Evolutionary conservation across 2,888 invertebrate genomes (phyloP).

Genomic region (Tenodera sinensis): DNA sequence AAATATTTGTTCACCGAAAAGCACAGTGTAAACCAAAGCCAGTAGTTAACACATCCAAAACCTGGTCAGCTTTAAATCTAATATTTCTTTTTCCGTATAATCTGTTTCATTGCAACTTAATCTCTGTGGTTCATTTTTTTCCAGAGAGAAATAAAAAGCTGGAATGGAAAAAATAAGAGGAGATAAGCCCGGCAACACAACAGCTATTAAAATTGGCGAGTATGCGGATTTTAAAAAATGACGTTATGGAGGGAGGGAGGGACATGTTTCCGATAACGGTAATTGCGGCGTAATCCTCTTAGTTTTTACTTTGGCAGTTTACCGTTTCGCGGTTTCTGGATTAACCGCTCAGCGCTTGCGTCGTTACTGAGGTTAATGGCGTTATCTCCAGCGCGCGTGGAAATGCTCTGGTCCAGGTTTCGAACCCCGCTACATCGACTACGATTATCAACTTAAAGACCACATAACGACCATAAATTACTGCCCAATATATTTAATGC

Average conservation of each 20-base stretch:
- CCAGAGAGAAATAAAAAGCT: background rate
- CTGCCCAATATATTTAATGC: too few species aligned
- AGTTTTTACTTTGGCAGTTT: background rate
- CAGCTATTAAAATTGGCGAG: background rate
- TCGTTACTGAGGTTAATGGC: background rate
- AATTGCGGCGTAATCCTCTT: background rate
- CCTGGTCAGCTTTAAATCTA: background rate
- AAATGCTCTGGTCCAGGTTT: background rate
- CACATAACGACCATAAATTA: too few species aligned
- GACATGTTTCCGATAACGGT: background rate
- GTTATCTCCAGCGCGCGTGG: background rate
- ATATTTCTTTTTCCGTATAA: background rate
- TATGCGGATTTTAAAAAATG: background rate
- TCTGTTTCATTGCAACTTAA: background rate
- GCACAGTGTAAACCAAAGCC: background rate
- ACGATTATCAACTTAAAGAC: too few species aligned
- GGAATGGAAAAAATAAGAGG: background rate
- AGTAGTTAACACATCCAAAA: background rate
- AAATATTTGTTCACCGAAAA: background rate
- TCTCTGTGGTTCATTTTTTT: background rate
- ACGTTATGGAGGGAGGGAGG: background rate
- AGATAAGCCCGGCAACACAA: background rate
- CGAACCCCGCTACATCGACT: background rate
- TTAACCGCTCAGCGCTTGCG: background rate
- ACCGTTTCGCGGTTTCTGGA: background rate